Conservation (phyloP, 2,113 vertebrate genomes). For the Neogale vison region DNA sequence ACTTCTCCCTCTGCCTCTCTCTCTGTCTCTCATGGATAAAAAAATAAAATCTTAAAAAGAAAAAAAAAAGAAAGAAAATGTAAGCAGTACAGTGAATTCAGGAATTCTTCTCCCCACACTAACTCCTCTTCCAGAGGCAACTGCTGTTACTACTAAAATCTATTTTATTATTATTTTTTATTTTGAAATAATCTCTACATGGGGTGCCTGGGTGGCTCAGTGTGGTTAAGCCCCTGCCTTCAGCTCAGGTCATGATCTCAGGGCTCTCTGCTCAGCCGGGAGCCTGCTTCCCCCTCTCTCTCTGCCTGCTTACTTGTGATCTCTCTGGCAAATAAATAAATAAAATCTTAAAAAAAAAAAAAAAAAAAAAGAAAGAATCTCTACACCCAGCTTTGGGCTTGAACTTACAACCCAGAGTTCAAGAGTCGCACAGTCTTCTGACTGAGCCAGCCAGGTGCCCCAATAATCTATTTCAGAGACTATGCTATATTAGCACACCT, state of each 20-base stretch:
- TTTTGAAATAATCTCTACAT: not conserved
- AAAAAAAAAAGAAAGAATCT: not conserved
- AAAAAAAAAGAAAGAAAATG: too few relatives aligned
- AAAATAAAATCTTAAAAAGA: not conserved
- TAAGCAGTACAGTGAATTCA: not conserved
- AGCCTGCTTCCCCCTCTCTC: too few relatives aligned
- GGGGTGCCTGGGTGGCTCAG: too few relatives aligned
- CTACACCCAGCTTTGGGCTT: not conserved
- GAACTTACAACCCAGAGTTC: not conserved
- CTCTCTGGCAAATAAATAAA: too few relatives aligned
- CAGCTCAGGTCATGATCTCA: too few relatives aligned
- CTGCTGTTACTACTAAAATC: not conserved
- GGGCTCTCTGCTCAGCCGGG: too few relatives aligned
- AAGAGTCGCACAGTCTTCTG: not conserved
- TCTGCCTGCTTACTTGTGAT: too few relatives aligned
- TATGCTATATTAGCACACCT: not conserved
- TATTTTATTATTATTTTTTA: not conserved
- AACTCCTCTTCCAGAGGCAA: not conserved
- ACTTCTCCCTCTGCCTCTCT: too few relatives aligned
- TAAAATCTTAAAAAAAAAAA: too few relatives aligned
- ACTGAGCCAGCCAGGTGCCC: not conserved
- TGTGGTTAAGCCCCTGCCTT: too few relatives aligned
- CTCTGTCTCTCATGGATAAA: too few relatives aligned
- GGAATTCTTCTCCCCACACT: not conserved
- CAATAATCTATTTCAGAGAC: constrained; percentile 21